phyloP scores from a whole-genome alignment of 1,140 invertebrate species.

The Chymomyza costata region DNA sequence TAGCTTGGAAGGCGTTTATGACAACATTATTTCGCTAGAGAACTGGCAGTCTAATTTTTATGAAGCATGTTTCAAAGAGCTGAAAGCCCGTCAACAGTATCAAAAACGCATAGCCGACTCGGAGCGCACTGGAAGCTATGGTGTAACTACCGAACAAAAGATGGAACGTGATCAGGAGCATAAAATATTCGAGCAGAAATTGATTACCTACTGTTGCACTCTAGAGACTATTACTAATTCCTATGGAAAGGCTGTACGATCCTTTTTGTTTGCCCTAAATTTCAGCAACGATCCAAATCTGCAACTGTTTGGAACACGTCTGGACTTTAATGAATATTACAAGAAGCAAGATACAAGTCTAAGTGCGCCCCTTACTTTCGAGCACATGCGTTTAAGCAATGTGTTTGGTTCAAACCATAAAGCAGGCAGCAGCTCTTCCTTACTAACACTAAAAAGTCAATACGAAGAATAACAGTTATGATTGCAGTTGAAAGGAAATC shows the following conservation, averaged over 20 bases:
- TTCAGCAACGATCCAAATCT: slow-evolving; percentile 78
- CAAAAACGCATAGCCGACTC: slow-evolving; percentile 74
- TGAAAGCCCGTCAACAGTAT: slow-evolving; percentile 75
- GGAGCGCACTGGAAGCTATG: slow-evolving; percentile 77
- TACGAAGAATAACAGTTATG: too few relatives aligned
- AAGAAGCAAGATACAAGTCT: slow-evolving; percentile 85
- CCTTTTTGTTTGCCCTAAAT: slow-evolving; percentile 75
- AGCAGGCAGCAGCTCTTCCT: too few relatives aligned
- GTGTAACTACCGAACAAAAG: slow-evolving; percentile 78
- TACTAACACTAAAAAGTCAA: too few relatives aligned
- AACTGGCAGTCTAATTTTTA: slow-evolving; percentile 77
- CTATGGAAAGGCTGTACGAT: slow-evolving; percentile 79
- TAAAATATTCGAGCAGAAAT: slow-evolving; percentile 80
- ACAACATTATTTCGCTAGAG: slow-evolving; percentile 77
- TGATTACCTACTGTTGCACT: slow-evolving; percentile 79
- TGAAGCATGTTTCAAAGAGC: slow-evolving; percentile 76
- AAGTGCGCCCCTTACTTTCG: slow-evolving; percentile 84
- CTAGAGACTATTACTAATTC: slow-evolving; percentile 81
- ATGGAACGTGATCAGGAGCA: slow-evolving; percentile 78
- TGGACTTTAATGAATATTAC: slow-evolving; percentile 95
- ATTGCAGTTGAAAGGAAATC: too few relatives aligned
- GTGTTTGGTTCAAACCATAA: too few relatives aligned
- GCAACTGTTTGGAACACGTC: slow-evolving; percentile 89
- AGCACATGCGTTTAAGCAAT: slow-evolving; percentile 80
- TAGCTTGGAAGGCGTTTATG: slow-evolving; percentile 77